phyloP scores from a whole-genome alignment of 2,113 vertebrate genomes.

The Oreocharis arfaki region DNA sequence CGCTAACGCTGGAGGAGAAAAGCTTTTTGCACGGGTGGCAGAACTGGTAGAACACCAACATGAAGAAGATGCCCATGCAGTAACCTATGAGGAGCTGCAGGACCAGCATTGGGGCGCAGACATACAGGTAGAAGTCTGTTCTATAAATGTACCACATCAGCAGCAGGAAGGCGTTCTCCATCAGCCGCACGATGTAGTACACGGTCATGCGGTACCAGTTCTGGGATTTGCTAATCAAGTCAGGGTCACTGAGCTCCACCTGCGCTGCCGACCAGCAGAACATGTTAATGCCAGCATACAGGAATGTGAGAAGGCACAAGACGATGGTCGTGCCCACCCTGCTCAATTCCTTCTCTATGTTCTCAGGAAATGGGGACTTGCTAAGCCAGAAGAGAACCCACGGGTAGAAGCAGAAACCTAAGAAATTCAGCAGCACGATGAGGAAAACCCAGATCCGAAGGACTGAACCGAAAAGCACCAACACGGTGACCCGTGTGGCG shows the following conservation, averaged over 20 bases:
- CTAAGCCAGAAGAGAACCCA: conserved; percentile 94
- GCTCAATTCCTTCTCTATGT: conserved; percentile 91
- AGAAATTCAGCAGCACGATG: conserved; percentile 83
- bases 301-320: conserved; percentile 89
- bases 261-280: conserved; percentile 98
- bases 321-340: conserved; percentile 89
- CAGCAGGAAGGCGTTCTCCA: conserved; percentile 88
- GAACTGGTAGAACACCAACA: conserved; percentile 95
- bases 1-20: conserved; percentile 84
- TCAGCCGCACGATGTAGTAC: conserved; percentile 89
- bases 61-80: conserved; percentile 85
- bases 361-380: conserved; percentile 90
- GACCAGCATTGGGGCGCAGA: conserved; percentile 84
- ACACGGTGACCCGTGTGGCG: conserved; percentile 84
- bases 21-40: conserved; percentile 94
- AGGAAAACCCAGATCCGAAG: conserved; percentile 88
- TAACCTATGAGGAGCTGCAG: conserved; percentile 87
- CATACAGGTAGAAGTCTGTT: conserved; percentile 84
- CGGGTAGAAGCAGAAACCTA: conserved; percentile 86
- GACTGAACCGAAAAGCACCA: conserved; percentile 94
- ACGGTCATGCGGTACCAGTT: conserved; percentile 87
- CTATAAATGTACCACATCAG: conserved; percentile 88
- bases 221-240: conserved; percentile 93
- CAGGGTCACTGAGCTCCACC: conserved; percentile 87
- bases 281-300: conserved; percentile 96